phyloP scores from a whole-genome alignment of 2,113 vertebrate species.

The Craseonycteris thonglongyai region DNA sequence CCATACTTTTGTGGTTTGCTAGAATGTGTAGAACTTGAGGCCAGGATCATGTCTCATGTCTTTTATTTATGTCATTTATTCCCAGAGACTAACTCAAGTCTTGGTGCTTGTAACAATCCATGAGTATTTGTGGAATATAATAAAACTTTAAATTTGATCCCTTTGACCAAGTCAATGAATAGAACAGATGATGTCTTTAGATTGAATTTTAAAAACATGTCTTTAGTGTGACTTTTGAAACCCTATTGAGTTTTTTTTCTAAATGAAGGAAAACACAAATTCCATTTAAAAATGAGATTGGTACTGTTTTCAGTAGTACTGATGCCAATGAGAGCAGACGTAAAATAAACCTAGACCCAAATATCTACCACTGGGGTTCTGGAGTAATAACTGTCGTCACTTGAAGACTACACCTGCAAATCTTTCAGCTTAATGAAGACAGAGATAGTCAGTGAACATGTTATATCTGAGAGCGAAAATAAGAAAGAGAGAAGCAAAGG shows the following conservation, averaged over 20 bases:
- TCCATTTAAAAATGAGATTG: not conserved
- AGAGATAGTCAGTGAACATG: not conserved
- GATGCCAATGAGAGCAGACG: not conserved
- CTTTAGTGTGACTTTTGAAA: not conserved
- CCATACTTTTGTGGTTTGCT: not conserved
- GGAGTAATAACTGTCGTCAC: not conserved
- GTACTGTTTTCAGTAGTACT: not conserved
- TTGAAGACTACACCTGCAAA: not conserved
- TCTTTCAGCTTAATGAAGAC: not conserved
- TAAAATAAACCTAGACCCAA: not conserved
- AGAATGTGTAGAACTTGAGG: not conserved
- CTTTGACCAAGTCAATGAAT: not conserved
- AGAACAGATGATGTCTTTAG: not conserved
- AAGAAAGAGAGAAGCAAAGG: not conserved
- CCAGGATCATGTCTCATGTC: not conserved
- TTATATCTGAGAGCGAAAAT: not conserved
- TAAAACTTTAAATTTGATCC: not conserved
- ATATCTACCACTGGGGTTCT: not conserved
- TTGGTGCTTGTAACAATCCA: not conserved
- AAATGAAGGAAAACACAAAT: not conserved
- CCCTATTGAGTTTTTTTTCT: not conserved
- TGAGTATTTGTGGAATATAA: not conserved
- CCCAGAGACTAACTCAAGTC: not conserved
- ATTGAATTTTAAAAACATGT: not conserved
- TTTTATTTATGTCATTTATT: not conserved